Evolutionary conservation across 2,113 vertebrate species (phyloP).

Genomic region (Colossoma macropomum): DNA sequence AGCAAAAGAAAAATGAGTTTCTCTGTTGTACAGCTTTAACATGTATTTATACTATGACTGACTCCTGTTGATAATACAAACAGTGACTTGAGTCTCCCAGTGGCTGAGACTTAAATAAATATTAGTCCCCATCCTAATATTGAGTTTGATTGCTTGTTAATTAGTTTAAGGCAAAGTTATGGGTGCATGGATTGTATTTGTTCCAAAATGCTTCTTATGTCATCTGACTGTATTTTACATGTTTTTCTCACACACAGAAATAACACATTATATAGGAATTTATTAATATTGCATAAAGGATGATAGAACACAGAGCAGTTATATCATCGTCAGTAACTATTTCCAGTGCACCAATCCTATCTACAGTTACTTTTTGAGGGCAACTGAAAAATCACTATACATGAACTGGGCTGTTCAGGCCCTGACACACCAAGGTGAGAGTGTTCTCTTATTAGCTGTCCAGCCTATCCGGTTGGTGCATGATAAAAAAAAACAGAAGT

Average conservation of each 20-base stretch:
- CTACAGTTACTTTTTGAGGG: neutral
- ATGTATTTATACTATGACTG: slow-evolving; percentile 66
- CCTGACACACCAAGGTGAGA: neutral
- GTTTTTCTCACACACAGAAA: neutral
- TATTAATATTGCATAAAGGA: slow-evolving; percentile 33
- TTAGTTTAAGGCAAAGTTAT: too few relatives aligned
- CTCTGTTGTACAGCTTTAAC: slow-evolving; percentile 60
- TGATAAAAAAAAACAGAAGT: too few relatives aligned
- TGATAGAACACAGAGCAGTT: slow-evolving; percentile 25
- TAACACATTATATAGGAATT: slow-evolving; percentile 15
- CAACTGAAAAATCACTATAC: neutral
- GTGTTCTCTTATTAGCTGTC: too few relatives aligned
- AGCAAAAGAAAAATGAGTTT: slow-evolving; percentile 24
- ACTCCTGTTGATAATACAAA: neutral
- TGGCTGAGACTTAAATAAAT: slow-evolving; percentile 30
- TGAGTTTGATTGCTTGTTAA: neutral
- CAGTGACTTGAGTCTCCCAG: slow-evolving; percentile 48
- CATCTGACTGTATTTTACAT: neutral
- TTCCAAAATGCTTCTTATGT: neutral
- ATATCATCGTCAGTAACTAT: slow-evolving; percentile 7
- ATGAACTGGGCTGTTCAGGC: neutral
- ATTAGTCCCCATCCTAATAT: neutral
- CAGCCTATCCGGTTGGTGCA: too few relatives aligned
- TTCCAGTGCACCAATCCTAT: neutral
- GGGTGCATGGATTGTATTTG: neutral